Conservation (phyloP, 2,888 invertebrate species). For the Torymus texanus region DNA sequence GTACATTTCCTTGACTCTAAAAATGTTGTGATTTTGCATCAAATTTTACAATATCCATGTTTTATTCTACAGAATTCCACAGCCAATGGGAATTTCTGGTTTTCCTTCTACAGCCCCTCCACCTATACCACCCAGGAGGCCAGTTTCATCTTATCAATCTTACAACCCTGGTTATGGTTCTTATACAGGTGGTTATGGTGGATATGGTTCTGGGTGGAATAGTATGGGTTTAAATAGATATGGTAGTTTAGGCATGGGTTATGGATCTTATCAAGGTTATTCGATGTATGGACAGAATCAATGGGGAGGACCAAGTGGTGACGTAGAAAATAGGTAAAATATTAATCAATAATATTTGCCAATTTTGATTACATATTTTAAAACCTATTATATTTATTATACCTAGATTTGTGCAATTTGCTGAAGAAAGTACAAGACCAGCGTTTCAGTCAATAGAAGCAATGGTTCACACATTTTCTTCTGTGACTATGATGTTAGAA, state of each 20-base stretch:
- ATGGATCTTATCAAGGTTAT: constrained; percentile 75
- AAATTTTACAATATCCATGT: no score
- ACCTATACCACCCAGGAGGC: constrained; percentile 69
- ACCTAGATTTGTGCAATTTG: constrained; percentile 87
- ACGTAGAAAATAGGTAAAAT: constrained; percentile 80
- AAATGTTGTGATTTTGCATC: no score
- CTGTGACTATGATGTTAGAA: constrained; percentile 97
- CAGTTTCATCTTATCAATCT: constrained; percentile 60
- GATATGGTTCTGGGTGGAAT: constrained; percentile 67
- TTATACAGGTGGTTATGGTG: constrained; percentile 17
- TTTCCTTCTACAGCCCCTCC: constrained; percentile 62
- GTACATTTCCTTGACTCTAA: no score
- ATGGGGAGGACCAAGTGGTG: constrained; percentile 73
- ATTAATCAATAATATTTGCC: background rate
- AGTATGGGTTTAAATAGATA: constrained; percentile 69
- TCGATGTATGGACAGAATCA: constrained; percentile 61
- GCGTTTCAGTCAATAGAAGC: constrained; percentile 97
- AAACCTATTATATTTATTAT: constrained; percentile 35
- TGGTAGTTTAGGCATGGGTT: constrained; percentile 64
- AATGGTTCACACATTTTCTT: constrained; percentile 92
- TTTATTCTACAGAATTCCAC: constrained; percentile 37
- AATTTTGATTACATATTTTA: background rate
- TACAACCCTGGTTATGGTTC: constrained; percentile 55
- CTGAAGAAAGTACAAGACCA: constrained; percentile 92
- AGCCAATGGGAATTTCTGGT: constrained; percentile 54